Evolutionary conservation across 2,888 invertebrate species (phyloP).

Genomic region (Masnerella sp.): DNA sequence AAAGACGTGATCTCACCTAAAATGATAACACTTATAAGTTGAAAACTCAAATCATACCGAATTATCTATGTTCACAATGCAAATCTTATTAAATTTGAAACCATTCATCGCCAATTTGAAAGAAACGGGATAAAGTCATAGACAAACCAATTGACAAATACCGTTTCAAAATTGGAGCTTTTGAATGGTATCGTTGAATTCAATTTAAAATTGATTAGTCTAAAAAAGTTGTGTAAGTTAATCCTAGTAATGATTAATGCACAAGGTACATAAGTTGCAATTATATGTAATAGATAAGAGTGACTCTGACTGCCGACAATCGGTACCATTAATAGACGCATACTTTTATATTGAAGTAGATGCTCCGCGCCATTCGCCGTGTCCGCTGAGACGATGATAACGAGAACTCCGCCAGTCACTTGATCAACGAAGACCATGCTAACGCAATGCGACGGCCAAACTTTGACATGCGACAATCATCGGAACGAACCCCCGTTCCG

Average conservation of each 20-base stretch:
- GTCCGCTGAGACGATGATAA: conserved; percentile 66
- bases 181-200: conserved; percentile 28
- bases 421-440: conserved; percentile 50
- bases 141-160: not conserved
- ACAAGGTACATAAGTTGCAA: conserved; percentile 64
- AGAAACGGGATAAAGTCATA: not conserved
- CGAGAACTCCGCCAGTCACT: conserved; percentile 43
- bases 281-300: conserved; percentile 67
- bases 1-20: conserved; percentile 85
- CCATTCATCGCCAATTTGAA: too few relatives aligned
- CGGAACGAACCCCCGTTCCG: conserved; percentile 34
- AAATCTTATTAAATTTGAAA: not conserved
- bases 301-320: conserved; percentile 71
- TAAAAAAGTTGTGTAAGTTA: too few relatives aligned
- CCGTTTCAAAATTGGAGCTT: too few relatives aligned
- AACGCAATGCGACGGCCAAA: conserved; percentile 49
- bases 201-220: conserved; percentile 15
- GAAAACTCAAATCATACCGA: too few relatives aligned
- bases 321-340: conserved; percentile 73
- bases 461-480: conserved; percentile 37
- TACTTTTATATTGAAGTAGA: conserved; percentile 72
- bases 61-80: too few relatives aligned
- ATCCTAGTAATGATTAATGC: conserved; percentile 26
- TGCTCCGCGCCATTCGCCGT: conserved; percentile 68
- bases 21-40: conserved; percentile 72